These are phyloP conservation scores for Gavia stellata DNA, from an alignment of 2,113 vertebrate species.

Conservation along the genomic window DNA sequence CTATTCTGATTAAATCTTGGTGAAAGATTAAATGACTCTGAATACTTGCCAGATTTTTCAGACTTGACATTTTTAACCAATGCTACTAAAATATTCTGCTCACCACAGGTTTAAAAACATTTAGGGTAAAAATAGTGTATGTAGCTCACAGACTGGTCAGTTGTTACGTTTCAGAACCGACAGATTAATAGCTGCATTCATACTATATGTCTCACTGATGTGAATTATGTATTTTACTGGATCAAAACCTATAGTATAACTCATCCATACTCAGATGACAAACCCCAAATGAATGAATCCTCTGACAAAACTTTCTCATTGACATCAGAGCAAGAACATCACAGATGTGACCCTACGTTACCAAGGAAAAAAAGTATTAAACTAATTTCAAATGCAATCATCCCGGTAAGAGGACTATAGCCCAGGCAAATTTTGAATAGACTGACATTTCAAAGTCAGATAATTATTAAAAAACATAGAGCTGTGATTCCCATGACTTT, in stretches of 20 bases:
- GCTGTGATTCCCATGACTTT: neutral
- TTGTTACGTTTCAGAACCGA: neutral
- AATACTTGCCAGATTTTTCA: slow-evolving; percentile 63
- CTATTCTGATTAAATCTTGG: slow-evolving; percentile 72
- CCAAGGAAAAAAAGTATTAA: neutral
- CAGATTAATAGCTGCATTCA: neutral
- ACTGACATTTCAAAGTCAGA: neutral
- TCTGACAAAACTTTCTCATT: neutral
- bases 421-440: neutral
- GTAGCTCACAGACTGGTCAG: neutral
- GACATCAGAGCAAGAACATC: neutral
- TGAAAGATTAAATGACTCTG: slow-evolving; percentile 72
- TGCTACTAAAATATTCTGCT: slow-evolving; percentile 41
- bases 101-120: slow-evolving; percentile 4
- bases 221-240: neutral
- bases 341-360: neutral
- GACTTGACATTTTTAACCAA: slow-evolving; percentile 55
- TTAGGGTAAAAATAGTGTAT: neutral
- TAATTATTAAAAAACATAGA: neutral
- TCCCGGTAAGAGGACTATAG: neutral
- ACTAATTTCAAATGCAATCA: neutral
- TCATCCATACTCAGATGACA: neutral
- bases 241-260: neutral
- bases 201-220: neutral
- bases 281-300: neutral